Base-by-base conservation (phyloP, 2,888 invertebrate species). In the Heliconius cydno region DNA sequence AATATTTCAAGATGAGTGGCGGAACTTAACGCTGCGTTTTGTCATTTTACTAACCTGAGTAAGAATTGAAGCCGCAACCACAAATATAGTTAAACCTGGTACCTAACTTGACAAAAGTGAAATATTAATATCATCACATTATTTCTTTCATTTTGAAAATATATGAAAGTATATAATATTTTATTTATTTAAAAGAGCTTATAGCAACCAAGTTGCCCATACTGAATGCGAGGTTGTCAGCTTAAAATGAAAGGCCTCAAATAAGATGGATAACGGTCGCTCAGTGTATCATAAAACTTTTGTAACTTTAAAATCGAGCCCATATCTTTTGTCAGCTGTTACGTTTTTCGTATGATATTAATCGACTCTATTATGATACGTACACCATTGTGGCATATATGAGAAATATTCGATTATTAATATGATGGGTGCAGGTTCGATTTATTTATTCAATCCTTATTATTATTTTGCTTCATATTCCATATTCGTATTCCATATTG, bases 181-280 rank as follows among this genome's bases (percentile, higher is more conserved):
- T 25, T 25, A 25, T 65, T 25, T 65, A 28, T 6, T 65, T 65
- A 63, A 71, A 52, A 71, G 5, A 34, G 13, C 52, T 72, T 22
- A 52, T 15, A 73, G 34, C 34, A 73, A 34, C 22, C 72, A 73
- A 73, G 9, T 73, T 73, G 30, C 57, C 30, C 72, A 57, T 57
- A 73, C 57, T 73, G 13, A 73, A 73, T 60, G 28, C 15, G 52
- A 71, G 28, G 13, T 52, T 46, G 46, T 71, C 71, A 52, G 71
- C 52, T 71, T 30, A 73, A n/a, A n/a, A 73, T 73, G 72, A 60
- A 52, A 73, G 57, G 72, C 15, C 57, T 73, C 72, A 73, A 73
- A 73, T 60, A 73, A 73, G 72, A 73, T 73, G 72, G 72, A 73
- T 73, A 73, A 60, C 72, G 72, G 57, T 73, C 57, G 52, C 57